Conservation (phyloP, 2,888 invertebrate species). For the Chalcis sispes region DNA sequence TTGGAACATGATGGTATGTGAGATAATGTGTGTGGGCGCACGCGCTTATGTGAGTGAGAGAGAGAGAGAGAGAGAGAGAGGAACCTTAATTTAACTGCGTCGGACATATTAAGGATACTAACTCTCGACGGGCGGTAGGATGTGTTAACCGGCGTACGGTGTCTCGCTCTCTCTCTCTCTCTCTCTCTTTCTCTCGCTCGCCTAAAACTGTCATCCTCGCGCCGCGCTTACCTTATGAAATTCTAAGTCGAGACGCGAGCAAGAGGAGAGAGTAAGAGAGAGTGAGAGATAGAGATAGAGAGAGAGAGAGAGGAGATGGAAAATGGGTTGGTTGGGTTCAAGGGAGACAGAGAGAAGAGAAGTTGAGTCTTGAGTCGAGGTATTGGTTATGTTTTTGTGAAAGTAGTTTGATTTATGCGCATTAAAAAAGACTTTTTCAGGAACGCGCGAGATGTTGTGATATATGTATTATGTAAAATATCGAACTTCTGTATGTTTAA, state of each 20-base stretch:
- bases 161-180: too few species aligned
- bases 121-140: constrained; percentile 58
- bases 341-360: not conserved
- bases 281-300: not conserved
- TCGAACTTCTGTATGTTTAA: too few species aligned
- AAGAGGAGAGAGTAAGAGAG: not conserved
- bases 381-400: too few species aligned
- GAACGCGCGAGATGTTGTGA: too few species aligned
- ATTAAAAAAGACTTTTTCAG: too few species aligned
- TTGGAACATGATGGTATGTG: constrained; percentile 62
- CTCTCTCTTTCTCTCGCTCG: too few species aligned
- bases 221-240: constrained; percentile 60
- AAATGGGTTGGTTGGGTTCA: too few species aligned
- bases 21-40: constrained; percentile 59
- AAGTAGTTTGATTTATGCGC: too few species aligned
- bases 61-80: constrained; percentile 60
- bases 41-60: constrained; percentile 53
- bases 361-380: too few species aligned
- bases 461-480: too few species aligned
- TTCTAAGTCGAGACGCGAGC: constrained; percentile 43
- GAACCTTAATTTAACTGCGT: constrained; percentile 68
- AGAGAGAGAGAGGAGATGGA: not conserved
- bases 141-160: constrained; percentile 61
- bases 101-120: constrained; percentile 69
- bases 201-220: constrained; percentile 58